phyloP scores from a whole-genome alignment of 1,140 invertebrate species.

The Portunus trituberculatus region DNA sequence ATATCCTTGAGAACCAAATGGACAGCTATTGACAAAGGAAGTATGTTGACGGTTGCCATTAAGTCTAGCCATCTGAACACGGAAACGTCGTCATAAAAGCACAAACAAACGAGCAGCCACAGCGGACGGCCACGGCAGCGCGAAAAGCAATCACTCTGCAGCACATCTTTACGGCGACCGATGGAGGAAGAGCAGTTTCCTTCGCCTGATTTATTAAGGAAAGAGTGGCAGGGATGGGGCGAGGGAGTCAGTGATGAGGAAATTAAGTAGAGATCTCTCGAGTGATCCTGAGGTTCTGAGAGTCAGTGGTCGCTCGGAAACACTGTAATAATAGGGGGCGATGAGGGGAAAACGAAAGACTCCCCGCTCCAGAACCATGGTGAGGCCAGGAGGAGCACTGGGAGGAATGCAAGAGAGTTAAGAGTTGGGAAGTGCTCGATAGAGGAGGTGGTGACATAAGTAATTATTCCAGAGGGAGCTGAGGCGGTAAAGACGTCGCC shows the following conservation, averaged over 20 bases:
- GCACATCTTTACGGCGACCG: neutral
- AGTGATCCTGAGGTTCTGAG: neutral
- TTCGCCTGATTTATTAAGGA: neutral
- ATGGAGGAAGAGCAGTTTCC: neutral
- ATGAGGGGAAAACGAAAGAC: neutral
- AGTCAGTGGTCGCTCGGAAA: neutral
- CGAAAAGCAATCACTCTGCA: constrained; percentile 38
- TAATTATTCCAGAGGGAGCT: neutral
- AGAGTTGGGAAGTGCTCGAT: neutral
- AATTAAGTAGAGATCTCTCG: neutral
- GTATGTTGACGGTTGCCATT: constrained; percentile 38
- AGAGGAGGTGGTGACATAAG: neutral
- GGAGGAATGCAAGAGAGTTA: neutral
- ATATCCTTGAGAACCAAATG: neutral
- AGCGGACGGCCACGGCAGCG: neutral
- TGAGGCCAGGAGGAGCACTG: neutral
- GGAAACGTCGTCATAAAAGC: constrained; percentile 25
- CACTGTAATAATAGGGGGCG: neutral
- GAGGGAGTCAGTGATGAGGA: neutral
- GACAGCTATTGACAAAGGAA: constrained; percentile 41
- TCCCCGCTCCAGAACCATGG: neutral
- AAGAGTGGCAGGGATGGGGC: neutral
- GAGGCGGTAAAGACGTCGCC: constrained; percentile 50
- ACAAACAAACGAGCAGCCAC: neutral
- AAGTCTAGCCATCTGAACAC: neutral